Conservation (phyloP, 2,113 vertebrate genomes). For the Rutilus rutilus region DNA sequence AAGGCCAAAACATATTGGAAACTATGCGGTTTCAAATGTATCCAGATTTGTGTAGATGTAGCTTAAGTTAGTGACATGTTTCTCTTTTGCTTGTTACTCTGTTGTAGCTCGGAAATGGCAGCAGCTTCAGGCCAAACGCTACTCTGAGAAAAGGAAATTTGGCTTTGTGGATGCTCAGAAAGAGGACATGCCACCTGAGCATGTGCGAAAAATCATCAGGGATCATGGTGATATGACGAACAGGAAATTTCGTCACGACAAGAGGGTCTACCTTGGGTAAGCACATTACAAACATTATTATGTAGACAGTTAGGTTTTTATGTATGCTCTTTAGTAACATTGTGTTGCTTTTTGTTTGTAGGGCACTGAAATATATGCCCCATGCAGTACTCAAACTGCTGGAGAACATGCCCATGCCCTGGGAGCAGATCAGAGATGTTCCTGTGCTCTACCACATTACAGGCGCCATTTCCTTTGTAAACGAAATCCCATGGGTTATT, state of each 20-base stretch:
- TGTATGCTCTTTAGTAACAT: neutral
- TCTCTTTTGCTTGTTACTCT: neutral
- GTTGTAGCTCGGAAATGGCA: conserved; percentile 95
- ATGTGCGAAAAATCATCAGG: conserved; percentile 97
- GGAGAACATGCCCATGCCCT: conserved; percentile 99
- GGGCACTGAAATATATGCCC: conserved; percentile 98
- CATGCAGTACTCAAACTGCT: conserved; percentile 96
- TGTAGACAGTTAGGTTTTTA: neutral
- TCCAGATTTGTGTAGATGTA: too few species aligned
- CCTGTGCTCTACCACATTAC: conserved; percentile 98
- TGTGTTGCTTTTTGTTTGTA: conserved; percentile 57
- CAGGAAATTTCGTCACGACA: conserved; percentile 98
- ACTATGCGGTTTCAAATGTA: too few species aligned
- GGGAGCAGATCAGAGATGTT: conserved; percentile 98
- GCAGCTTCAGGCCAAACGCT: conserved; percentile 96
- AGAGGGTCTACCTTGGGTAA: conserved; percentile 96
- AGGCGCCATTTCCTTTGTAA: conserved; percentile 98
- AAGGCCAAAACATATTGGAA: too few species aligned
- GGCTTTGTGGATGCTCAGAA: conserved; percentile 99
- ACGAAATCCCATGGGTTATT: conserved; percentile 99
- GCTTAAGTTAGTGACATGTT: neutral
- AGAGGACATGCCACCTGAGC: conserved; percentile 98
- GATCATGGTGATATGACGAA: conserved; percentile 99
- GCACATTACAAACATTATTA: neutral
- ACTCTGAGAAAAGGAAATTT: conserved; percentile 97